phyloP scores from a whole-genome alignment of 2,113 vertebrate species.

The Motacilla tschutschensis region DNA sequence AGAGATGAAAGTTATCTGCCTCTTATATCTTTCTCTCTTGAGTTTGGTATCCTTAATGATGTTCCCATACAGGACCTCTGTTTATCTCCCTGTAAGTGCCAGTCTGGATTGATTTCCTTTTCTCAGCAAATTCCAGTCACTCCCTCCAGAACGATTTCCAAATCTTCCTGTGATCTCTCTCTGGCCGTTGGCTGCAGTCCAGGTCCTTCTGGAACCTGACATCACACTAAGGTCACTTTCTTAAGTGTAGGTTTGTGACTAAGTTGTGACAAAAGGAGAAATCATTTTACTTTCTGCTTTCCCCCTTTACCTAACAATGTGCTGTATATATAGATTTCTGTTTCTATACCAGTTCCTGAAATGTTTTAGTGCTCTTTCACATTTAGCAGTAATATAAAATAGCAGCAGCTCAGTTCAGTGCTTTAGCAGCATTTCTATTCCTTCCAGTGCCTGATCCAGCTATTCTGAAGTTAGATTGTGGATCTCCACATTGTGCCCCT shows the following conservation, averaged over 20 bases:
- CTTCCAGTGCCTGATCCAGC: background rate
- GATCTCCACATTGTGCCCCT: background rate
- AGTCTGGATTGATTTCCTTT: background rate
- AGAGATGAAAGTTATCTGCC: background rate
- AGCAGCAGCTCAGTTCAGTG: background rate
- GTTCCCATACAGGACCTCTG: background rate
- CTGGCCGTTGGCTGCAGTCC: background rate
- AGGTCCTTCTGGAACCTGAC: conserved; percentile 12
- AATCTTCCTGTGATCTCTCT: background rate
- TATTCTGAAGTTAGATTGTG: background rate
- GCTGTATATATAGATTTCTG: background rate
- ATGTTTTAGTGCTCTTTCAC: background rate
- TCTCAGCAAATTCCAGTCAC: background rate
- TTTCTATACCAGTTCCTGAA: background rate
- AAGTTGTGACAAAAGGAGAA: background rate
- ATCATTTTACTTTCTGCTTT: background rate
- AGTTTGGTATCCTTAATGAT: background rate
- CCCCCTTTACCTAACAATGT: background rate
- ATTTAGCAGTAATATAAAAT: conserved; percentile 24
- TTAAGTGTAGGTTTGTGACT: background rate
- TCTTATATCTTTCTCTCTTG: background rate
- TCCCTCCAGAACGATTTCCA: background rate
- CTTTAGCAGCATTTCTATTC: background rate
- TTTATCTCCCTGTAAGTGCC: background rate
- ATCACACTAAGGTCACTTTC: background rate